These are phyloP conservation scores for Heliconius nattereri DNA, from an alignment of 1,140 invertebrate species.

Conservation along the genomic window DNA sequence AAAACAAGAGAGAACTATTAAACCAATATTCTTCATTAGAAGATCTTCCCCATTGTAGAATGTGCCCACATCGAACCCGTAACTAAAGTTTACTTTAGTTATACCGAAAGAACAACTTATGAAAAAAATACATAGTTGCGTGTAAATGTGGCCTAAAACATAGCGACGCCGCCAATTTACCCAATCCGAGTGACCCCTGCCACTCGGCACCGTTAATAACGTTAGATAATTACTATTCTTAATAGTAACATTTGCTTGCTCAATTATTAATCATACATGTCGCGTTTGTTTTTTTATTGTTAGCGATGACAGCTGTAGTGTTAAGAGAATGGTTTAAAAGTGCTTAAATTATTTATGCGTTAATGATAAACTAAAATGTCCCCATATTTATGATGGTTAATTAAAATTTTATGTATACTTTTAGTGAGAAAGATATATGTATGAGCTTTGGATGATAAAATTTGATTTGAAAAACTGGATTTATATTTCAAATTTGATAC, in stretches of 20 bases:
- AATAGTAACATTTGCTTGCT: not conserved
- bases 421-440: too few species aligned
- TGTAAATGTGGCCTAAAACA: not conserved
- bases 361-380: not conserved
- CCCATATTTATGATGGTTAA: not conserved
- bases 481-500: too few species aligned
- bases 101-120: not conserved
- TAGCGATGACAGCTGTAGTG: not conserved
- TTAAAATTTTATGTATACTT: too few species aligned
- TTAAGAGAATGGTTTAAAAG: not conserved
- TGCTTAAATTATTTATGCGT: not conserved
- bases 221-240: constrained; percentile 9
- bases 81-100: not conserved
- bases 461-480: too few species aligned
- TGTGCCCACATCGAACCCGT: too few species aligned
- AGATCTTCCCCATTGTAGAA: too few species aligned
- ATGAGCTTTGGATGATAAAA: too few species aligned
- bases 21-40: too few species aligned
- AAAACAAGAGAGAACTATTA: too few species aligned
- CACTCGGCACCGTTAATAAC: not conserved
- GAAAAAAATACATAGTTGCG: not conserved
- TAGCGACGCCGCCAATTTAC: not conserved
- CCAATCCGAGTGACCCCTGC: constrained; percentile 11
- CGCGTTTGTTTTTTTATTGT: not conserved
- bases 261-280: constrained; percentile 6